Evolutionary conservation across 2,888 invertebrate species (phyloP).

Genomic region (Alloplasta piceator): DNA sequence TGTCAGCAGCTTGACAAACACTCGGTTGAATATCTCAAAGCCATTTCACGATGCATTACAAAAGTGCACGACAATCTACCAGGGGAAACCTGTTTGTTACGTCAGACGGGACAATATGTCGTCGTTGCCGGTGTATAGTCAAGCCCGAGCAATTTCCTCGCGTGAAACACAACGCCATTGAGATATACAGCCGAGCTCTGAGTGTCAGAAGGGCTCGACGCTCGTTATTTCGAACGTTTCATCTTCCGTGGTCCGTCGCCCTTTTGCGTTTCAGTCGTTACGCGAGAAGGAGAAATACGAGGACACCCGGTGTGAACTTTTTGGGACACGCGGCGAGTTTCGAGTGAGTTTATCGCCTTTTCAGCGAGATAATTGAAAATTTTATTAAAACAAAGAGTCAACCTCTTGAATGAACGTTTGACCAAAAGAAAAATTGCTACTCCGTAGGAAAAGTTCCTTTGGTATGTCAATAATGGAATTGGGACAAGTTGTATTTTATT

Average conservation of each 20-base stretch:
- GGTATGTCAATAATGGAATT: no score
- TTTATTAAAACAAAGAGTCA: background rate
- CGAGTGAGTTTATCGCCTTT: background rate
- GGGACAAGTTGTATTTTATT: no score
- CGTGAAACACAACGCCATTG: background rate
- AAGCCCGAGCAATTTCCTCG: conserved; percentile 28
- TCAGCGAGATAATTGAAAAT: background rate
- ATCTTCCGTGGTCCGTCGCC: background rate
- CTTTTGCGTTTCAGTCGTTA: background rate
- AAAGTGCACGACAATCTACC: conserved; percentile 64
- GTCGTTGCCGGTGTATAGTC: conserved; percentile 34
- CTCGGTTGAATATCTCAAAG: conserved; percentile 46
- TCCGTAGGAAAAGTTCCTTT: no score
- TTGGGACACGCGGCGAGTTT: background rate
- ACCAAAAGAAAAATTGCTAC: no score
- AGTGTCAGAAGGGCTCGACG: no score
- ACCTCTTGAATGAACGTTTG: no score
- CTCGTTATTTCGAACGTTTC: no score
- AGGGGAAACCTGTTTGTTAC: conserved; percentile 74
- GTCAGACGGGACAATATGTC: conserved; percentile 77
- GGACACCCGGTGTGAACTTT: background rate
- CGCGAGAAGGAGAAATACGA: background rate
- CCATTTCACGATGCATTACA: conserved; percentile 62
- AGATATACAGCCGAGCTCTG: no score
- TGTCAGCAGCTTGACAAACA: background rate